Conservation (phyloP, 1,140 invertebrate genomes). For the Drosophila lini region DNA sequence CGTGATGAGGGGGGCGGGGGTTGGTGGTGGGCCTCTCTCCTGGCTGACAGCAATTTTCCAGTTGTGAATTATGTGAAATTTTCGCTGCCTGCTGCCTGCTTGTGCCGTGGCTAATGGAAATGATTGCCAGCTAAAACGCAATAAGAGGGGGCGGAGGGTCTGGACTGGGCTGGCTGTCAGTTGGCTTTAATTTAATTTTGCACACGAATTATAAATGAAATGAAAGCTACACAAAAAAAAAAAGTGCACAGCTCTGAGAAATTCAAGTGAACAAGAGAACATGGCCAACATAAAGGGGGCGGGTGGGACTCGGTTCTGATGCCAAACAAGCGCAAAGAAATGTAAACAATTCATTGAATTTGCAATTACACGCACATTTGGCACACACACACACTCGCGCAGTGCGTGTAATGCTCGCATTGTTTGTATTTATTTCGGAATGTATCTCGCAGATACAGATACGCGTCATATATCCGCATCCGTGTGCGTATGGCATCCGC, state of each 20-base stretch:
- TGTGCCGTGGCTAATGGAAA: constrained; percentile 76
- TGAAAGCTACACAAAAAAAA: constrained; percentile 55
- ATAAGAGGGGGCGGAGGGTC: constrained; percentile 40
- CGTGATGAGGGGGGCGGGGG: constrained; percentile 48
- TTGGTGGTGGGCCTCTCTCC: not conserved
- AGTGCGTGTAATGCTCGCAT: constrained; percentile 73
- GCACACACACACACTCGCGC: constrained; percentile 50
- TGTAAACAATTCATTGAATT: constrained; percentile 84
- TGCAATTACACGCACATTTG: constrained; percentile 83
- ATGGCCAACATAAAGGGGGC: constrained; percentile 49
- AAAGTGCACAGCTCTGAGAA: constrained; percentile 18
- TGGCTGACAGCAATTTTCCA: constrained; percentile 79
- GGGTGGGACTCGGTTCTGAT: constrained; percentile 22
- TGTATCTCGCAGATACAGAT: constrained; percentile 82
- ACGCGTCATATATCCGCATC: constrained; percentile 80
- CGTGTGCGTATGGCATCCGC: constrained; percentile 56
- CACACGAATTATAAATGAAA: constrained; percentile 83
- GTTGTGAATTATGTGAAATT: constrained; percentile 82
- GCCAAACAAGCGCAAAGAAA: constrained; percentile 81
- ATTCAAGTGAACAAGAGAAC: constrained; percentile 62
- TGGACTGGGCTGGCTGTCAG: constrained; percentile 53
- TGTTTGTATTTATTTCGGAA: constrained; percentile 73
- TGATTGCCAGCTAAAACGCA: constrained; percentile 82
- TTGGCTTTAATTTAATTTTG: constrained; percentile 83
- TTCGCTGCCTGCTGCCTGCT: constrained; percentile 45